Conservation (phyloP, 2,797 vertebrate genomes). For the Pempheris klunzingeri region DNA sequence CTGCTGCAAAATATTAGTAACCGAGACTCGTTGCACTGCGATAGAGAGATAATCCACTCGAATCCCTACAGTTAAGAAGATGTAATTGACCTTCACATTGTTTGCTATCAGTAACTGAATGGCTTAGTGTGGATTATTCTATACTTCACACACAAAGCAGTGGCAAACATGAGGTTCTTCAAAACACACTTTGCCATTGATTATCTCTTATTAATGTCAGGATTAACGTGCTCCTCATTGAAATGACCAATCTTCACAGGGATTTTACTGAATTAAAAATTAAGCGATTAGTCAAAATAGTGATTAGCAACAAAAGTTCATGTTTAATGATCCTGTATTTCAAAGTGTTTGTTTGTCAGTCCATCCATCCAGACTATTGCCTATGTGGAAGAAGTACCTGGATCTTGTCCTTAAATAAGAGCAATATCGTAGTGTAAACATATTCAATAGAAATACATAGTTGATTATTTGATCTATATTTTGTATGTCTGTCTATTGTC, state of each 20-base stretch:
- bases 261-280: neutral
- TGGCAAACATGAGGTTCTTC: constrained; percentile 25
- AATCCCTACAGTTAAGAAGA: constrained; percentile 2
- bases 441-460: too few relatives aligned
- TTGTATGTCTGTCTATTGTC: too few relatives aligned
- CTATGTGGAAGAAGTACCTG: too few relatives aligned
- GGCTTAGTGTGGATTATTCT: neutral
- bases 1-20: neutral
- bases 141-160: neutral
- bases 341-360: neutral
- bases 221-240: constrained; percentile 21
- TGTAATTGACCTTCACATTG: constrained; percentile 11
- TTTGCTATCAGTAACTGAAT: constrained; percentile 16
- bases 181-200: constrained; percentile 7
- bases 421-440: too few relatives aligned
- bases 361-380: neutral
- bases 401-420: too few relatives aligned
- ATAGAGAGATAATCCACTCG: constrained; percentile 19
- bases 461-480: too few relatives aligned
- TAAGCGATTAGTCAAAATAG: neutral
- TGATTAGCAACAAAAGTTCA: neutral
- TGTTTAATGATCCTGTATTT: constrained; percentile 7
- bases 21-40: neutral
- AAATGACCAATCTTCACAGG: constrained; percentile 10
- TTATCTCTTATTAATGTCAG: constrained; percentile 34